Base-by-base conservation (phyloP, 37 sponge, comb jelly and placozoan species). In the Halichondria panicea region DNA sequence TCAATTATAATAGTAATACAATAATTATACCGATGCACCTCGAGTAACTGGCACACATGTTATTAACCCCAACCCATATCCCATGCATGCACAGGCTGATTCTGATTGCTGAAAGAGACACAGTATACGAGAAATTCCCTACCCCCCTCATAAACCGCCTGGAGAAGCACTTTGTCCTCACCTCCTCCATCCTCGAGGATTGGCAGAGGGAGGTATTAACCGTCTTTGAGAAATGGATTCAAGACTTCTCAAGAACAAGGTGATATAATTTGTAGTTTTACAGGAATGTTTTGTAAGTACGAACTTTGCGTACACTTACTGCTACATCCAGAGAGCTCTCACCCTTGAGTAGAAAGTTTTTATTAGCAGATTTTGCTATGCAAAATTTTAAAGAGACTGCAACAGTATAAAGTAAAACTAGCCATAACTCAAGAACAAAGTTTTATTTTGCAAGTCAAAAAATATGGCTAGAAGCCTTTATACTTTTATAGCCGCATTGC, bases 111-210 rank as follows among this genome's bases (percentile, higher is more conserved):
- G 88, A 91, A 43, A 91, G 79, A 48, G 76, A 77, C 30, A 91
- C 85, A 50, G 91, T 95, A 3, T 85, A 92, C 67, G 79, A 76
- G n/a, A 85, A 89, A 72, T 96, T 96, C 62, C 97, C 97, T 4
- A 96, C 85, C 32, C 97, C 97, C 21, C 86, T 96, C 18, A 92
- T 96, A 39, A 96, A 96, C 64, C 87, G 97, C 9, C 82, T 96
- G 56, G 97, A 96, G 72, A 96, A 96, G 48, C 97, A 96, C 43
- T 88, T 91, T 73, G 85, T 96, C 33, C 83, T 84, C 38, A 70
- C 82, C 22, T 86, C 87, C 21, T 86, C 87, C 58, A 70, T 94
- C 0, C 81, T 92, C 28, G 37, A 57, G 30, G 67, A 68, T 1
- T 50, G 55, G 59, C 91, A 94, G 45, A 45, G 68, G 33, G 60